Conservation (phyloP, 1,140 invertebrate species). For the Drosophila suzukii region DNA sequence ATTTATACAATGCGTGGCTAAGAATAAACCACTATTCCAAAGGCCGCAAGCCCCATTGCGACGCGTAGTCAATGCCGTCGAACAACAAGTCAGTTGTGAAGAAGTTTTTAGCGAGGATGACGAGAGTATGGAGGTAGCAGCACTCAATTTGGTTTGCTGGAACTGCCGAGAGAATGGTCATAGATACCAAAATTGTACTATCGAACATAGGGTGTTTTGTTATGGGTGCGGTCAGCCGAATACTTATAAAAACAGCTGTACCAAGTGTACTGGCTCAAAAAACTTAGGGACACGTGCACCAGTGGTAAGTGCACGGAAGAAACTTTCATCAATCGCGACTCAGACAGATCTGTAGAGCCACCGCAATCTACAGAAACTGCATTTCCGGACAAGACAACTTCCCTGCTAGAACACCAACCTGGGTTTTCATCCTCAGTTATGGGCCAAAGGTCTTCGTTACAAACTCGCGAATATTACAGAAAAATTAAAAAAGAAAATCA, state of each 20-base stretch:
- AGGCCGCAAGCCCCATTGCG: not conserved
- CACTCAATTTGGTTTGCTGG: constrained; percentile 1
- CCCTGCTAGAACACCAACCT: no score
- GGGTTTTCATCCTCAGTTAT: no score
- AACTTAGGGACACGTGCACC: not conserved
- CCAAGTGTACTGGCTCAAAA: not conserved
- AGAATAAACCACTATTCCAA: not conserved
- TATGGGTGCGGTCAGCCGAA: not conserved
- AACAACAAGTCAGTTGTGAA: not conserved
- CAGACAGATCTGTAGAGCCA: no score
- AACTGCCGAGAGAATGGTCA: constrained; percentile 2
- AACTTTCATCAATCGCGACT: no score
- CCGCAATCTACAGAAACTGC: no score
- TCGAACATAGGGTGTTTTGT: constrained; percentile 1
- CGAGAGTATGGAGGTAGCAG: not conserved
- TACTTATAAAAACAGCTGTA: not conserved
- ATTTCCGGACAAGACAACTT: no score
- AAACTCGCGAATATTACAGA: no score
- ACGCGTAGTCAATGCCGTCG: not conserved
- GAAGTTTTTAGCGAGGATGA: not conserved
- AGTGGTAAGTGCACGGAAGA: not conserved
- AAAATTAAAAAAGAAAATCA: no score
- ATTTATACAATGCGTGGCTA: not conserved
- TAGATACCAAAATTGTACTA: not conserved
- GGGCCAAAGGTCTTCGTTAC: no score